Base-by-base conservation (phyloP, 23 tunicate genomes). In the Corella eumyota region DNA sequence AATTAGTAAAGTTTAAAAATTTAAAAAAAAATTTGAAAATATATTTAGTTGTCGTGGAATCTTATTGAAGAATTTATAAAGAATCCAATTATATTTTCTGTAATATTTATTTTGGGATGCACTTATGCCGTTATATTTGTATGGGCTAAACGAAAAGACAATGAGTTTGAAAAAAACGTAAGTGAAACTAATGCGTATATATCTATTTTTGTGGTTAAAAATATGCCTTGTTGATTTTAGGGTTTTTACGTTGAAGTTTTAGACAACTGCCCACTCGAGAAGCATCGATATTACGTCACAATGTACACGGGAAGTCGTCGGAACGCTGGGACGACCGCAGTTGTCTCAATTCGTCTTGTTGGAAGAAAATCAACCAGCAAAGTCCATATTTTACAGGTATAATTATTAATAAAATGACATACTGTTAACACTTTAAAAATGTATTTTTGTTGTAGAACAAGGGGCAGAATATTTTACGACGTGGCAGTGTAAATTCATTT, bases 301-400 rank as follows among this genome's bases (percentile, higher is more conserved):
- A 50, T 81, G 3, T 81, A 34, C 65, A 81, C 91, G 32, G 91
- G 91, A 5, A 73, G 60, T 50, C 62, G 91, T 9, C 60, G 53
- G 3, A 1, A 33, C 11, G 74, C 91, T 6, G 69, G 80, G 1
- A 60, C 75, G 6, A 65, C 69, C 3, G 68, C 91, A 15, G 73
- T 68, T 49, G 91, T 81, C 32, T 77, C 73, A 1, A 45, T 81
- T 20, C 46, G 27, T 1, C n/a, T 81, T 40, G 50, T 53, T 32
- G 91, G 91, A 29, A 45, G 64, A 23, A 65, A 58, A 25, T 19
- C 15, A 6, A 60, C 57, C 34, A 66, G 74, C 61, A 28, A 58
- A 22, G 91, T 73, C 19, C 91, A 81, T 37, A 22, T 81, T 7
- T 32, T 81, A 25, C 91, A 81, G 51, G 91, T 81, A 56, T 9